Percentiles rank a stretch among this genome's conserved stretches.
phyloP scores from a whole-genome alignment of 1,140 invertebrate species.

The Leptinotarsa texana region DNA sequence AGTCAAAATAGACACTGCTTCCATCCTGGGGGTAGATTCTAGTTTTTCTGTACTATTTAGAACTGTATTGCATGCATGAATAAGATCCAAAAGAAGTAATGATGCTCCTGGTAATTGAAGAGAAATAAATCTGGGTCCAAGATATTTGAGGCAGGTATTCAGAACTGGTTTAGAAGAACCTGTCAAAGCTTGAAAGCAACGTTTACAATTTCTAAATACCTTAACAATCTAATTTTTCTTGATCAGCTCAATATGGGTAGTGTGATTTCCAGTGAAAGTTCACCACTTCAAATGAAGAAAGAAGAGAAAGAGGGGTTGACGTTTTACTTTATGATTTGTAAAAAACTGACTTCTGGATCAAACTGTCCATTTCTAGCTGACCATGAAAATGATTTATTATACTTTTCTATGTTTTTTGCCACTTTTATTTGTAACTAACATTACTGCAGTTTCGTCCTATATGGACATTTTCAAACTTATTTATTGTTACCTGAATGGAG shows the following conservation, averaged over 20 bases:
- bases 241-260: background rate
- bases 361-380: too few relatives aligned
- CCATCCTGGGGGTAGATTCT: constrained; percentile 82
- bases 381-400: too few relatives aligned
- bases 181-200: constrained; percentile 58
- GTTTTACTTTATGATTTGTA: too few relatives aligned
- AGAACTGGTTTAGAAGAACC: constrained; percentile 65
- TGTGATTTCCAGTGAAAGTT: too few relatives aligned
- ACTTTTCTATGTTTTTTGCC: too few relatives aligned
- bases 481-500: constrained; percentile 73
- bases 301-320: too few relatives aligned
- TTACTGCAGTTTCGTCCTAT: too few relatives aligned
- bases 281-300: too few relatives aligned
- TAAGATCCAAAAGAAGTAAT: constrained; percentile 84
- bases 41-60: constrained; percentile 79
- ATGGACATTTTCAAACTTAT: too few relatives aligned
- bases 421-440: too few relatives aligned
- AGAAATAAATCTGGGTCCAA: constrained; percentile 82
- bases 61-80: constrained; percentile 86
- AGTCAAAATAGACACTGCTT: constrained; percentile 90
- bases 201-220: background rate
- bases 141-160: constrained; percentile 63
- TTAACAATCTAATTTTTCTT: background rate
- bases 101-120: constrained; percentile 86
- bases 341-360: too few relatives aligned